Evolutionary conservation across 2,888 invertebrate species (phyloP).

Genomic region (Liodrosophila aerea): DNA sequence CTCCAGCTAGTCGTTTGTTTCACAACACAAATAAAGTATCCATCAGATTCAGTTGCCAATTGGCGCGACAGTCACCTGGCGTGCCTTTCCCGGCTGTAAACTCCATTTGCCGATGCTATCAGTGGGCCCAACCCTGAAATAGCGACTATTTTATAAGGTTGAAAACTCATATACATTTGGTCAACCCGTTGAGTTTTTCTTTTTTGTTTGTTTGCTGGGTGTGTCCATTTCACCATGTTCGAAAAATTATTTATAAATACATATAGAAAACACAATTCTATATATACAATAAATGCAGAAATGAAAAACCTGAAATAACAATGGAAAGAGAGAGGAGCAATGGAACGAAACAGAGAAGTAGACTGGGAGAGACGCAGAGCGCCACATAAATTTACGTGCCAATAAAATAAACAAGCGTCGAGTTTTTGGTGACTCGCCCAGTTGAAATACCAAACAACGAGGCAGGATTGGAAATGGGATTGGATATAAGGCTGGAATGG

Average conservation of each 20-base stretch:
- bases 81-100: constrained; percentile 10
- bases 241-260: constrained; percentile 66
- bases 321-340: constrained; percentile 1
- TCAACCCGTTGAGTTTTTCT: constrained; percentile 13
- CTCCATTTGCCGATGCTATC: constrained; percentile 39
- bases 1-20: not conserved
- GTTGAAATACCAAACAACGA: constrained; percentile 50
- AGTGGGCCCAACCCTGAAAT: constrained; percentile 14
- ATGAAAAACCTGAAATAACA: constrained; percentile 47
- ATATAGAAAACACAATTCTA: constrained; percentile 35
- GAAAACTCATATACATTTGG: constrained; percentile 28
- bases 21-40: constrained; percentile 45
- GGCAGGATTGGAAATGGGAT: constrained; percentile 20
- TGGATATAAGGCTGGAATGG: constrained; percentile 3
- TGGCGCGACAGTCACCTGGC: not conserved
- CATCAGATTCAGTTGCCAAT: constrained; percentile 48
- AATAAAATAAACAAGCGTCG: constrained; percentile 77
- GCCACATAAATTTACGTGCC: constrained; percentile 78
- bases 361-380: constrained; percentile 19
- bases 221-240: constrained; percentile 57
- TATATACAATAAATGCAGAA: constrained; percentile 52
- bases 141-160: constrained; percentile 24
- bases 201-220: constrained; percentile 45
- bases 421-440: constrained; percentile 73
- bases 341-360: not conserved